phyloP scores from a whole-genome alignment of 2,113 vertebrate genomes.

The Notothenia rossii region DNA sequence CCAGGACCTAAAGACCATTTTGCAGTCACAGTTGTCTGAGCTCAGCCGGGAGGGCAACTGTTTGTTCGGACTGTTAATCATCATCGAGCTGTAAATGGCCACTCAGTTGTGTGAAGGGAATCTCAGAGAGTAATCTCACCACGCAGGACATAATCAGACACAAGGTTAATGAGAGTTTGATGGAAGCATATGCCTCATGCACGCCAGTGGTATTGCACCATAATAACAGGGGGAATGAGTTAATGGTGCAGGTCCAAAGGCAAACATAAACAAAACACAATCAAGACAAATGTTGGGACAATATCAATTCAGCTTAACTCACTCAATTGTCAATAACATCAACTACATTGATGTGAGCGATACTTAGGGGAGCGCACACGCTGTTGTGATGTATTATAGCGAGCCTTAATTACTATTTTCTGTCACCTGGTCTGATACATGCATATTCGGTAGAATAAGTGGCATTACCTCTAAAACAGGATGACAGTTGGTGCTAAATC shows the following conservation, averaged over 20 bases:
- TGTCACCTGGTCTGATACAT: conserved; percentile 56
- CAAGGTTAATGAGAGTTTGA: conserved; percentile 86
- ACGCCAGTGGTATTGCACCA: conserved; percentile 58
- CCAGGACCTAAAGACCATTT: conserved; percentile 31
- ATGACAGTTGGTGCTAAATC: conserved; percentile 70
- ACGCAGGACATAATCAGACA: conserved; percentile 77
- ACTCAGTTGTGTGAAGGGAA: conserved; percentile 65
- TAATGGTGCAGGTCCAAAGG: conserved; percentile 75
- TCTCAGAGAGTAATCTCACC: conserved; percentile 71
- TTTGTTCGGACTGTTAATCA: conserved; percentile 79
- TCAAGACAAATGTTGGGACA: conserved; percentile 66
- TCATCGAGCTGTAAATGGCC: conserved; percentile 76
- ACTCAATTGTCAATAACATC: conserved; percentile 45
- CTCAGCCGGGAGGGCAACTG: conserved; percentile 53
- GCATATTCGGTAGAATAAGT: conserved; percentile 66
- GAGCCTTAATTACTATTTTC: conserved; percentile 38
- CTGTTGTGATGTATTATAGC: conserved; percentile 39
- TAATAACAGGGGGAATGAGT: conserved; percentile 75
- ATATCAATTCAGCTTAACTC: conserved; percentile 61
- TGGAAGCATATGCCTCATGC: conserved; percentile 81
- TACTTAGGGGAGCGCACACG: conserved; percentile 27
- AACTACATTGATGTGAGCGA: conserved; percentile 22
- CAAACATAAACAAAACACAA: conserved; percentile 77
- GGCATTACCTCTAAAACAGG: conserved; percentile 48
- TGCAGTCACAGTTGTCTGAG: conserved; percentile 49